Conservation (phyloP, 2,113 vertebrate genomes). For the Pluvianellus socialis region DNA sequence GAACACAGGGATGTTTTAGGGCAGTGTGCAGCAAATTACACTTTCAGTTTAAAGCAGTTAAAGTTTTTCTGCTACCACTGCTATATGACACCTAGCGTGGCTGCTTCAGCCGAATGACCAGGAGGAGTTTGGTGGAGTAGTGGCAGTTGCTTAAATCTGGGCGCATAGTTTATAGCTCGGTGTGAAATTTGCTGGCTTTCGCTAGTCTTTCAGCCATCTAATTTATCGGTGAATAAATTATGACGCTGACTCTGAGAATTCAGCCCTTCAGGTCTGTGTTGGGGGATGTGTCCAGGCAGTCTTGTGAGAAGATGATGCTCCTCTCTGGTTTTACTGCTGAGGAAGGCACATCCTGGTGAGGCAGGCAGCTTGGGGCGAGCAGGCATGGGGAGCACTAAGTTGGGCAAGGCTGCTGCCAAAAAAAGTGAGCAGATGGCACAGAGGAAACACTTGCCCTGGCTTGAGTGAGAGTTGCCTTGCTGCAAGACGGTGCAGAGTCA, state of each 20-base stretch:
- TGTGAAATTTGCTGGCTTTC: neutral
- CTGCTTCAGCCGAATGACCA: neutral
- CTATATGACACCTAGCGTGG: neutral
- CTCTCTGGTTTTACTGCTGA: neutral
- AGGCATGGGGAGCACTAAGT: neutral
- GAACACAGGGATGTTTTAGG: rapidly evolving
- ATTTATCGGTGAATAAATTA: neutral
- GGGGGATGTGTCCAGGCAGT: rapidly evolving
- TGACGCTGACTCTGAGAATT: neutral
- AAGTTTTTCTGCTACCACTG: neutral
- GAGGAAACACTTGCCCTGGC: neutral
- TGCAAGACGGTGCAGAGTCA: neutral
- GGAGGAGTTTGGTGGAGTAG: neutral
- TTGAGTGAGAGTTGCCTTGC: neutral
- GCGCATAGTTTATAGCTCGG: neutral
- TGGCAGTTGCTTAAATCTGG: neutral
- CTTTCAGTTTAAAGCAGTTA: neutral
- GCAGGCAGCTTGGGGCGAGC: neutral
- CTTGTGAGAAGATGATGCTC: neutral
- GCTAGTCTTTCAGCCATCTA: neutral
- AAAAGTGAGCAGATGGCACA: neutral
- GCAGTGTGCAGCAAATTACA: neutral
- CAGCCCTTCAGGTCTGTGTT: neutral
- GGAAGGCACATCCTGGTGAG: neutral
- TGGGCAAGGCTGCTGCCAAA: rapidly evolving